Conservation (phyloP, 2,797 vertebrate genomes). For the Glyptemys insculpta region DNA sequence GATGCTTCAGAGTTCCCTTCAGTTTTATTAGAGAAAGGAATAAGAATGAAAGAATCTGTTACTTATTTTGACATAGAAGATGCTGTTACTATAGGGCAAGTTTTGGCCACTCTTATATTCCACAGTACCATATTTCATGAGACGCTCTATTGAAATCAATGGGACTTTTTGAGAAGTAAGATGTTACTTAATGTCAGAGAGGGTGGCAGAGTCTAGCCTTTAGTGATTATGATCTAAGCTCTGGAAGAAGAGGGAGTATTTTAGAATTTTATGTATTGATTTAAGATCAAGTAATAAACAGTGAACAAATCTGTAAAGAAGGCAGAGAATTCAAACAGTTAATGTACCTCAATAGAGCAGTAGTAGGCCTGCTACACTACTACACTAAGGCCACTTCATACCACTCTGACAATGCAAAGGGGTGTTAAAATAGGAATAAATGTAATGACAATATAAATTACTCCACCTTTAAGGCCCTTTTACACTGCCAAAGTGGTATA, state of each 20-base stretch:
- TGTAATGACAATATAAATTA: no score
- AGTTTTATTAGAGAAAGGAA: background rate
- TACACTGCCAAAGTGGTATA: no score
- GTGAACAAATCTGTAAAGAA: background rate
- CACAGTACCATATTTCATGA: no score
- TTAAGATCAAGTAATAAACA: background rate
- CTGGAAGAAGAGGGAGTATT: background rate
- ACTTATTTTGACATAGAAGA: no score
- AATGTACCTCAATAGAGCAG: background rate
- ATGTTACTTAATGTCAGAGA: background rate
- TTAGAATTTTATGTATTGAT: background rate
- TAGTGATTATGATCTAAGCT: background rate
- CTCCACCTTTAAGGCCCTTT: no score
- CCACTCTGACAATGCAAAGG: no score
- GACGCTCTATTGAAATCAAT: no score
- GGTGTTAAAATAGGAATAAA: no score
- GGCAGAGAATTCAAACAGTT: background rate
- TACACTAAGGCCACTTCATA: no score
- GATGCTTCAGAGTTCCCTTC: no score
- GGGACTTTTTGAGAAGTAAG: background rate
- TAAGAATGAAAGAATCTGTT: background rate
- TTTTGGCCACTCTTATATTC: background rate
- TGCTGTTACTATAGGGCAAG: background rate
- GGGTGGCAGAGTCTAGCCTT: background rate
- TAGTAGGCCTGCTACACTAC: background rate